Percentiles rank a stretch among this genome's conserved stretches.
These are phyloP conservation scores for Myocastor coypus DNA, from an alignment of 2,113 vertebrate species.

Conservation along the genomic window DNA sequence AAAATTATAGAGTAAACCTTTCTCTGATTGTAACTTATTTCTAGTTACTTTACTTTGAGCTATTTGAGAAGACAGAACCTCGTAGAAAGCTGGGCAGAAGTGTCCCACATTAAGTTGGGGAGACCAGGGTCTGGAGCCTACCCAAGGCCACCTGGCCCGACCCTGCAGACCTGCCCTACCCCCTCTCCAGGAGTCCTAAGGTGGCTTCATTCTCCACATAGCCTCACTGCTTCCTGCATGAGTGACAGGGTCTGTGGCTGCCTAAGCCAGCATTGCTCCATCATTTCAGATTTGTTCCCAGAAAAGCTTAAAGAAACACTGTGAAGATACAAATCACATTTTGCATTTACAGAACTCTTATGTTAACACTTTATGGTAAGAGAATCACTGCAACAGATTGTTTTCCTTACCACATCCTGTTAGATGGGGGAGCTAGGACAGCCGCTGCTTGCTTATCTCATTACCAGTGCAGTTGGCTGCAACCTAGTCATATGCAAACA, in stretches of 20 bases:
- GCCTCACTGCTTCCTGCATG: constrained; percentile 80
- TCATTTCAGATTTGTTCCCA: constrained; percentile 80
- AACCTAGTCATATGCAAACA: constrained; percentile 46
- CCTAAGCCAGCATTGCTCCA: constrained; percentile 85
- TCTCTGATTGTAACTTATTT: constrained; percentile 56
- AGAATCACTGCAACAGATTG: constrained; percentile 24
- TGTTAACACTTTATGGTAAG: constrained; percentile 68
- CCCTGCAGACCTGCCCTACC: constrained; percentile 77
- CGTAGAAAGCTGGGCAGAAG: neutral
- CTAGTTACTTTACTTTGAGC: neutral
- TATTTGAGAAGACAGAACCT: constrained; percentile 44
- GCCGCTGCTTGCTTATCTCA: constrained; percentile 34
- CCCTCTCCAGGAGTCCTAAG: constrained; percentile 63
- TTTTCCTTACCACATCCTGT: constrained; percentile 58
- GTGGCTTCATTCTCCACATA: constrained; percentile 82
- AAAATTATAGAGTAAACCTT: constrained; percentile 26
- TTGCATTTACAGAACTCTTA: constrained; percentile 62
- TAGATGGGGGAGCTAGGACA: constrained; percentile 55
- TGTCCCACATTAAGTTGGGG: neutral
- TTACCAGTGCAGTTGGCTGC: constrained; percentile 59
- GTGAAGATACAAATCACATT: constrained; percentile 80
- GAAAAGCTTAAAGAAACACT: constrained; percentile 79
- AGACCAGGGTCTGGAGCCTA: neutral
- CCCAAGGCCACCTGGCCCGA: constrained; percentile 70
- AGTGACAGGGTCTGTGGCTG: constrained; percentile 80